Evolutionary conservation across 2,888 invertebrate species (phyloP).

Genomic region (Pristionchus entomophagus): DNA sequence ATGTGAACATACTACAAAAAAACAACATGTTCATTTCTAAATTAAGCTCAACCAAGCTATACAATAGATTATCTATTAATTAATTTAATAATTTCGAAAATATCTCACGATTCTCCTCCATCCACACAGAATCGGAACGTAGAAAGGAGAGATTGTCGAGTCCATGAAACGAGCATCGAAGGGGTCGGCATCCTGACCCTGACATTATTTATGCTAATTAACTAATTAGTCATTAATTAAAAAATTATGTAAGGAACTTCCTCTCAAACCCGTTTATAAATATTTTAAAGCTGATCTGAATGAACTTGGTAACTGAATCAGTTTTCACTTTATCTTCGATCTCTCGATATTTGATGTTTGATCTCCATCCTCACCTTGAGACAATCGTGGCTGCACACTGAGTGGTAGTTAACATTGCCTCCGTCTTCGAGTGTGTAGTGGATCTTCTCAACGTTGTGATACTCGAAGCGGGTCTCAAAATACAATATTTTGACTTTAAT

Average conservation of each 20-base stretch:
- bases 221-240: not conserved
- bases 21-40: no score
- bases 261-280: not conserved
- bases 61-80: no score
- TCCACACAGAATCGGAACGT: conserved; percentile 59
- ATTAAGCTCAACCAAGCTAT: no score
- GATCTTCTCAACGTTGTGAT: not conserved
- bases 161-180: conserved; percentile 49
- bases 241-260: not conserved
- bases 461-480: not conserved
- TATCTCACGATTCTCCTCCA: conserved; percentile 57
- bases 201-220: not conserved
- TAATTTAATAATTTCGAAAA: no score
- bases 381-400: conserved; percentile 12
- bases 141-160: conserved; percentile 55
- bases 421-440: no score
- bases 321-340: no score
- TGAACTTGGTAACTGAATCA: no score
- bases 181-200: conserved; percentile 51
- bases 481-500: no score
- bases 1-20: no score
- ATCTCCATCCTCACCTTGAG: not conserved
- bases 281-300: no score
- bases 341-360: no score
- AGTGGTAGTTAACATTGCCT: not conserved